These are phyloP conservation scores for Salvelinus fontinalis DNA, from an alignment of 2,113 vertebrate genomes.

Conservation along the genomic window DNA sequence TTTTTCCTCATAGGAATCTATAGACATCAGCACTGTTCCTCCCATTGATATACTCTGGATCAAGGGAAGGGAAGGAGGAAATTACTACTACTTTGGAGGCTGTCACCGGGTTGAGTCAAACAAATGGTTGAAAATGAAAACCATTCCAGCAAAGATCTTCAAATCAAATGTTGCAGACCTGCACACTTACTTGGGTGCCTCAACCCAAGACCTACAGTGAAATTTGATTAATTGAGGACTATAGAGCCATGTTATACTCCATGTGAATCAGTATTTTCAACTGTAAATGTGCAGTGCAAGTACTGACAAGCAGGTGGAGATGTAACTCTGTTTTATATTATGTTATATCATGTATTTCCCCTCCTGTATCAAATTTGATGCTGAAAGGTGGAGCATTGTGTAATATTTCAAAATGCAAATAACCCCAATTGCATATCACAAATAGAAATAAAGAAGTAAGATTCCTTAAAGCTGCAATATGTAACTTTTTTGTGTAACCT, in stretches of 20 bases:
- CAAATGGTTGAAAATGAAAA: conserved; percentile 78
- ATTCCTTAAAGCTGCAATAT: too few relatives aligned
- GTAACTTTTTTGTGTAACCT: too few relatives aligned
- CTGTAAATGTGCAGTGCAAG: conserved; percentile 10
- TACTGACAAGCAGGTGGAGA: conserved; percentile 66
- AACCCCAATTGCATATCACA: too few relatives aligned
- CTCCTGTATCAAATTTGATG: too few relatives aligned
- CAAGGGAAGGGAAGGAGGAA: conserved; percentile 83
- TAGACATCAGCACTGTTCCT: conserved; percentile 75
- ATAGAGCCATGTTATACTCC: not conserved
- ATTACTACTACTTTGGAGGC: conserved; percentile 92
- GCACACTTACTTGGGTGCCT: conserved; percentile 85
- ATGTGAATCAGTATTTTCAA: not conserved
- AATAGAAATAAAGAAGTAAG: too few relatives aligned
- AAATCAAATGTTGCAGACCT: conserved; percentile 84
- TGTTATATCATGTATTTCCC: too few relatives aligned
- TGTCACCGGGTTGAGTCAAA: conserved; percentile 90
- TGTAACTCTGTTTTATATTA: conserved; percentile 29
- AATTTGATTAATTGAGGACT: conserved; percentile 12
- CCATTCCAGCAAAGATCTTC: conserved; percentile 88
- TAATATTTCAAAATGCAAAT: too few relatives aligned
- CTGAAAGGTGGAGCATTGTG: too few relatives aligned
- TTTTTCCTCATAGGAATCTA: conserved; percentile 47
- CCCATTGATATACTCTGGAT: conserved; percentile 93
- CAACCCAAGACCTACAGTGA: conserved; percentile 82